These are phyloP conservation scores for Spatula clypeata DNA, from an alignment of 2,797 vertebrate genomes.

Conservation along the genomic window DNA sequence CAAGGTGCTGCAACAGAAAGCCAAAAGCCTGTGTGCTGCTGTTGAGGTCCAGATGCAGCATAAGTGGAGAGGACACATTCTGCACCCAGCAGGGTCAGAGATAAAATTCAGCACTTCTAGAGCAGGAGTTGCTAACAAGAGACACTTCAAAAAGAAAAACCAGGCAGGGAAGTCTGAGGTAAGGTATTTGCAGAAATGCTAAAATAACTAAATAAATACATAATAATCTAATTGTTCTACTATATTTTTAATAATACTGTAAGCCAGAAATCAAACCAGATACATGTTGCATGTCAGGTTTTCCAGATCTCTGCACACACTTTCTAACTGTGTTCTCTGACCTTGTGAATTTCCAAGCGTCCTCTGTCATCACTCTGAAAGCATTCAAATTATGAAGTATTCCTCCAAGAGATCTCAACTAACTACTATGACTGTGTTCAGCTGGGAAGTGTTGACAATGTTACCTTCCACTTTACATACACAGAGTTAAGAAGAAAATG, in stretches of 20 bases:
- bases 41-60: not conserved
- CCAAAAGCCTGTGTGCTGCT: not conserved
- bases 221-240: not conserved
- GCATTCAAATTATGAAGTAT: not conserved
- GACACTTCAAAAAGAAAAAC: not conserved
- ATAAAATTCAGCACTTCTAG: not conserved
- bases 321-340: not conserved
- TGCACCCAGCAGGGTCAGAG: not conserved
- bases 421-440: not conserved
- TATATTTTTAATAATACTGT: not conserved
- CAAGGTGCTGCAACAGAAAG: not conserved
- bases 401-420: not conserved
- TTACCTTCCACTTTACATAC: not conserved
- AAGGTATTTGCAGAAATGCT: not conserved
- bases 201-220: too few species aligned
- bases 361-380: not conserved
- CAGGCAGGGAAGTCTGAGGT: not conserved
- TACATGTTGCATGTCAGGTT: rapidly evolving
- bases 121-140: not conserved
- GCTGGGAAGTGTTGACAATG: not conserved
- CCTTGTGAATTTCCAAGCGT: not conserved
- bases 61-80: not conserved
- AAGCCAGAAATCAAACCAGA: not conserved
- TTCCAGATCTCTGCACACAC: not conserved
- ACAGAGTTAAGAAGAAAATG: not conserved